Evolutionary conservation across 1,140 invertebrate species (phyloP), one percentile per base, ranked within the genome.

Genomic region (Bathynomus jamesi): DNA sequence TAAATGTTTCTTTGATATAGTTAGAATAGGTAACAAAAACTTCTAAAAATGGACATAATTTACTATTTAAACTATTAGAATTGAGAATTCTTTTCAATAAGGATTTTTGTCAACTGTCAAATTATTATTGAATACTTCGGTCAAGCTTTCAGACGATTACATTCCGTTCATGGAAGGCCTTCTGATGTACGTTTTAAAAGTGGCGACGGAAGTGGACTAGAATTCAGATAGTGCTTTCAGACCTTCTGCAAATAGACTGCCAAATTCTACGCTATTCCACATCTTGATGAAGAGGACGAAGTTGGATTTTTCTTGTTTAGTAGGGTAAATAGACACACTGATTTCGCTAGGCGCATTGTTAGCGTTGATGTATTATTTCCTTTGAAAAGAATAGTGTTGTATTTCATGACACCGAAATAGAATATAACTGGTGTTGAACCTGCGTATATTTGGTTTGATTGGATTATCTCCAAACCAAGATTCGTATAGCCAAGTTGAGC

Each of bases 161-260:
- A 84, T 87, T 65, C 95, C 96, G 2, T 85, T 87, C 72, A 84
- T 92, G 79, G 87, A 87, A 7, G 87, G 87, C 46, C 81, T 99
- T 65, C 95, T 95, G 0, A 83, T 90, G 11, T 95, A 89, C 78
- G 80, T 98, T 0, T 81, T 96, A 2, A 85, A 91, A 65, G 82
- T 98, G 32, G 90, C 92, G 28, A 92, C 91, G 0, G 92, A 96
- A 84, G 93, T 97, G 2, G 86, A 95, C 53, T 98, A 94, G 95
- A 87, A 89, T 0, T 79, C 82, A 0, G 95, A 98, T 84, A 89
- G 74, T 99, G 95, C 82, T 98, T 98, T 80, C 83, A 90, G 70
- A 88, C 85, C 1, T 89, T 98, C 78, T 89, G 89, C 76, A 83
- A 87, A 69, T 91, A 96, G 85, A 94, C 91, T 0, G 91, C 93